Base-by-base conservation (phyloP, 92 coral and sea anemone species). In the Palythoa heliodiscus region DNA sequence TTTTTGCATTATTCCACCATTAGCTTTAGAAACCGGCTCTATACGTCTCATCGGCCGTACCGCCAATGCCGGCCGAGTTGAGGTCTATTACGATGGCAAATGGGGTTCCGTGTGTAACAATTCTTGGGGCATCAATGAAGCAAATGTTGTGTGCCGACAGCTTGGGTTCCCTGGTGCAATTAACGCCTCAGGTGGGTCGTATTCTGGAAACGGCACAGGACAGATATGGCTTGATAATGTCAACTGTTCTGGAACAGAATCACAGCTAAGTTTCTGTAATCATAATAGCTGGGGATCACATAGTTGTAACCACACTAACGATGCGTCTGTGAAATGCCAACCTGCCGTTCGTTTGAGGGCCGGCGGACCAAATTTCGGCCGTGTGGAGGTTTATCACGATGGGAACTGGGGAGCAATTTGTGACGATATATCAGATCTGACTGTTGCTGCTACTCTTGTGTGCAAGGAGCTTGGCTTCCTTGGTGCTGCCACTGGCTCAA, bases 141-240 rank as follows among this genome's bases (percentile, higher is more conserved):
- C 79, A 52, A 11, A 9, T 2, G 79, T 75, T 50, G 79, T 52
- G 60, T 75, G 79, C 79, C 79, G 63, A 52, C 61, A 75, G 40
- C 79, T 52, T 75, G 79, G 79, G 79, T 75, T 75, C 79, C 79
- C 79, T 75, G 63, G 79, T 75, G 79, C 79, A 75, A 23, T 50
- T 75, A 3, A 37, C 25, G 79, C 79, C 35, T 4, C 5, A 4
- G 14, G 40, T 16, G 7, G 54, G 11, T 23, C 64, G 20, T 37
- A 20, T 8, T 23, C 52, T 12, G 79, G 64, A 6, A 25, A 23
- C 22, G 64, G 79, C 6, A 11, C 38, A 52, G 79, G 43, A 14
- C 63, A 13, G 22, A 75, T 75, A 75, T 75, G 79, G 79, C 79
- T 75, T 75, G 63, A 75, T 1, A 23, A 52, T 37, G 79, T 75